Evolutionary conservation across 1,140 invertebrate genomes (phyloP).

Genomic region (Hesperophylax magnus): DNA sequence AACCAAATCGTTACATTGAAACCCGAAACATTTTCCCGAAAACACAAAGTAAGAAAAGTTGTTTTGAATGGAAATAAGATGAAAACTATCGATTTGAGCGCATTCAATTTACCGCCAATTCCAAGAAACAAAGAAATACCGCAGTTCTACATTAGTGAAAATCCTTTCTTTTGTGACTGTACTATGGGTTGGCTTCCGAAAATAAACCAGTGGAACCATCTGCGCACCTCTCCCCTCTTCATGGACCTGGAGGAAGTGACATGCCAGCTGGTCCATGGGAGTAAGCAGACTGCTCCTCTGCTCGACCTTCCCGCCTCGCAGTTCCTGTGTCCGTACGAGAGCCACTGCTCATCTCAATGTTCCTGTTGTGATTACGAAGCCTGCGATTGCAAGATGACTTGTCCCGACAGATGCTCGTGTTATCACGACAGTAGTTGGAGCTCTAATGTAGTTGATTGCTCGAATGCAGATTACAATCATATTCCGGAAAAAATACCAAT

Average conservation of each 20-base stretch:
- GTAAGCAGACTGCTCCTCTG: slow-evolving; percentile 82
- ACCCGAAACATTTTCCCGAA: slow-evolving; percentile 81
- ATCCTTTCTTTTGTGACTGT: slow-evolving; percentile 88
- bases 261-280: slow-evolving; percentile 86
- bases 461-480: slow-evolving; percentile 79
- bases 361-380: slow-evolving; percentile 93
- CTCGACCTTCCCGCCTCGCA: slow-evolving; percentile 85
- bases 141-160: slow-evolving; percentile 85
- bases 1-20: slow-evolving; percentile 82
- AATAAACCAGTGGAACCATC: slow-evolving; percentile 79
- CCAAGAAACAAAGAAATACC: slow-evolving; percentile 77
- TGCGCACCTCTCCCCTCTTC: slow-evolving; percentile 84
- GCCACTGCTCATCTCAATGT: slow-evolving; percentile 89
- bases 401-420: slow-evolving; percentile 88
- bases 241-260: slow-evolving; percentile 87
- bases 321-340: slow-evolving; percentile 89
- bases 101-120: slow-evolving; percentile 78
- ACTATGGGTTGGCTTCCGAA: slow-evolving; percentile 88
- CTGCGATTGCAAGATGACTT: slow-evolving; percentile 93
- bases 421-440: slow-evolving; percentile 92
- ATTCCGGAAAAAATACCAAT: slow-evolving; percentile 88
- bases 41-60: slow-evolving; percentile 81
- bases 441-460: slow-evolving; percentile 91
- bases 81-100: slow-evolving; percentile 80
- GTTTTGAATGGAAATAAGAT: slow-evolving; percentile 84